Evolutionary conservation across 2,113 vertebrate species (phyloP).

Genomic region (Meriones unguiculatus): DNA sequence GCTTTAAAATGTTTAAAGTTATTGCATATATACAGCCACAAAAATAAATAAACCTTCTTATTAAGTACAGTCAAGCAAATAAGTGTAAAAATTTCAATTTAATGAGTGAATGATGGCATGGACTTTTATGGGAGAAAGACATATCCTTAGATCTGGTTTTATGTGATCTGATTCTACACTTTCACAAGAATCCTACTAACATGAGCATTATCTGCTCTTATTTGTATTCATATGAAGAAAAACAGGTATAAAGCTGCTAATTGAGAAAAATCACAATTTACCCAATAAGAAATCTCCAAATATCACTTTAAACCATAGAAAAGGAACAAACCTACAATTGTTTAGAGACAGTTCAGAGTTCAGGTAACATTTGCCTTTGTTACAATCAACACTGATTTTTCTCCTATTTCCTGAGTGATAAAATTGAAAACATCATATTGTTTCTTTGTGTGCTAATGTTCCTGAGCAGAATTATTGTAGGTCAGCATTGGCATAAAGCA

Average conservation of each 20-base stretch:
- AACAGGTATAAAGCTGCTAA: neutral
- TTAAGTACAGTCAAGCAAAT: neutral
- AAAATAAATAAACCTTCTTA: neutral
- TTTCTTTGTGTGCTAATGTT: neutral
- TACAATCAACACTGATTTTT: neutral
- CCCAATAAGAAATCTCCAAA: neutral
- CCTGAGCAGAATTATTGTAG: neutral
- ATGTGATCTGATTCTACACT: neutral
- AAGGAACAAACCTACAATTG: neutral
- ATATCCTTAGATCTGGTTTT: neutral
- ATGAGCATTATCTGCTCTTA: neutral
- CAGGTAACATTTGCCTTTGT: neutral
- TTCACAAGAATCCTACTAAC: neutral
- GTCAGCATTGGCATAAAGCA: neutral
- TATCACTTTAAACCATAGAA: neutral
- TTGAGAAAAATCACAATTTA: conserved; percentile 16
- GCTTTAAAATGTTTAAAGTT: neutral
- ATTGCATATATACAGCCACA: neutral
- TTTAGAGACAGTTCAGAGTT: neutral
- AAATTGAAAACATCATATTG: neutral
- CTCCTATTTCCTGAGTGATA: neutral
- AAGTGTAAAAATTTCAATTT: neutral
- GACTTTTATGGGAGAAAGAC: neutral
- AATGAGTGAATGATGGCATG: neutral
- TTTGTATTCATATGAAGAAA: neutral